Base-by-base conservation (phyloP, 2,113 vertebrate species). In the Sinocyclocheilus grahami region DNA sequence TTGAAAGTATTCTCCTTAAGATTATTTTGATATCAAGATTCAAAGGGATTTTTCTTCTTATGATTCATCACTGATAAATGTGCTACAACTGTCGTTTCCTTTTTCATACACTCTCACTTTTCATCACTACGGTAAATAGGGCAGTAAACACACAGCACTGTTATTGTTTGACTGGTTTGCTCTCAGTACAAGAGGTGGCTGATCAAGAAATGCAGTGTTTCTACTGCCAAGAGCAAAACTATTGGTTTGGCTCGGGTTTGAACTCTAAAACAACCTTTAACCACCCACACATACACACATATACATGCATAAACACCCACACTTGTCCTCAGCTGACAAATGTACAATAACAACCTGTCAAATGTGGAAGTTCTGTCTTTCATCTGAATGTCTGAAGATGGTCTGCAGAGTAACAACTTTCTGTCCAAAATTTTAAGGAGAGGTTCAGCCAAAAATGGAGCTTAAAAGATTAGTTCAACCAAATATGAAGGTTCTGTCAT, bases 261-360 rank as follows among this genome's bases (percentile, higher is more conserved):
- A 90, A 87, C 79, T 89, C 63, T 90, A 48, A 87, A 87, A 85
- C 80, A 63, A 51, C 27, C 27, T 37, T n/a, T 86, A 72, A 58
- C 0, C 71, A 79, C 80, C 75, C 69, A 37, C 85, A 55, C 30
- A 42, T 60, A 65, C 39, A 76, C 78, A 79, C 87, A 18, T 11
- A 75, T 18, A 9, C 33, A 82, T 12, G 4, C 85, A 77, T 71
- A 75, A 81, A 55, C 33, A 30, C 67, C 79, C 76, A 78, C 84
- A 85, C 85, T 79, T 76, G 65, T 60, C 85, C 71, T 72, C 83
- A 82, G 75, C 78, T 58, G 79, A 89, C 83, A 89, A 84, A 86
- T 78, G 85, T 74, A 87, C 74, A 90, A 74, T 89, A 89, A 86
- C 89, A 88, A 83, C 84, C 82, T 90, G 86, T 91, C 88, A 88